Base-by-base conservation (phyloP, 2,113 vertebrate species). In the Petrocephalus microphthalmus region DNA sequence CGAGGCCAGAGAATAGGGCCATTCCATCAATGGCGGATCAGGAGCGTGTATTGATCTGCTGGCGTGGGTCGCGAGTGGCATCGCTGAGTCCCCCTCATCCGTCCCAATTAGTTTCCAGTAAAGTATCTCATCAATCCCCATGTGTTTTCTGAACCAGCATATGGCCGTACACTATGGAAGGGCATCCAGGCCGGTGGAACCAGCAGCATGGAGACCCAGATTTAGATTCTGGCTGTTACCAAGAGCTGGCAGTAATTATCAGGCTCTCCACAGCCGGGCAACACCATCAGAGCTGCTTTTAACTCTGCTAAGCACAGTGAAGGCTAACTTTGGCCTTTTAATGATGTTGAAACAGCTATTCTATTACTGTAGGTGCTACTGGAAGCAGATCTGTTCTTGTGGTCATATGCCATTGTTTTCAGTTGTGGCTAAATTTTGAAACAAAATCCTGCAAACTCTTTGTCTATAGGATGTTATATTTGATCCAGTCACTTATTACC, bases 21-120 rank as follows among this genome's bases (percentile, higher is more conserved):
- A 88, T 93, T 94, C 94, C 92, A 94, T 95, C 92, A 94, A 93
- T 93, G 89, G 89, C 91, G 93, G 94, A 95, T 94, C 92, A 94
- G 91, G 92, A 92, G 91, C 92, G 85, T 42, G 71, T 93, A 95
- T 96, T 87, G 94, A 95, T 95, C 91, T 47, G 19, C 25, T 49
- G 89, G 89, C 89, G 47, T 89, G 91, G 90, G 90, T 87, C 91
- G 91, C 93, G 93, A 93, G 92, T 92, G 93, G 93, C 93, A 91
- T 90, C 85, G 90, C 87, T 90, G 91, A 91, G 90, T 89, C 91
- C 90, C 91, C 88, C 84, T 52, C 90, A 91, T 90, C 92, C 91
- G 88, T 89, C 87, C 89, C 86, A 82, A 89, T 90, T 91, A 88
- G 84, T 90, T 78, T 90, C 83, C 74, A 87, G 74, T 53, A 52